Percentiles rank a stretch among this genome's conserved stretches.
These are phyloP conservation scores for Saxicola maurus DNA, from an alignment of 2,797 vertebrate species.

Conservation along the genomic window DNA sequence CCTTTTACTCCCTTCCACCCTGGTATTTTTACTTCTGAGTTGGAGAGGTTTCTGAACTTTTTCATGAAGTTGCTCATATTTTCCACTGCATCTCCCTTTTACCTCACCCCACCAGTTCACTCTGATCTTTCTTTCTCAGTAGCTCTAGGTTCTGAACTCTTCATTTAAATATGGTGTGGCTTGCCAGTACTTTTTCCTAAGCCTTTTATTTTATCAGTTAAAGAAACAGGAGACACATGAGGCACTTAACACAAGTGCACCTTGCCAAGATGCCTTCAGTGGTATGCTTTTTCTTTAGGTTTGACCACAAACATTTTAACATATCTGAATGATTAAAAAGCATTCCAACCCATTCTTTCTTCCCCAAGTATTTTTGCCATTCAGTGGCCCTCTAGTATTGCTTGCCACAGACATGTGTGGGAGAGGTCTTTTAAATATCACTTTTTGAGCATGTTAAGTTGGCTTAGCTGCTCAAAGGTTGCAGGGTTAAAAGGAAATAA, in stretches of 20 bases:
- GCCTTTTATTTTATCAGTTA: slow-evolving; percentile 29
- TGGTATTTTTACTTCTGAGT: background rate
- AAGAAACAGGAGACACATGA: background rate
- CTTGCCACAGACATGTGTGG: background rate
- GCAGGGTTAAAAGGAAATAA: background rate
- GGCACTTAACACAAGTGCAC: background rate
- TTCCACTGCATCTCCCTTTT: slow-evolving; percentile 15
- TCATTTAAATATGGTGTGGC: slow-evolving; percentile 3
- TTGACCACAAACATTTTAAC: background rate
- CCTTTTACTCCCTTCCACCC: background rate
- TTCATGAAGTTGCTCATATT: background rate
- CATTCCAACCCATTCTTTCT: background rate
- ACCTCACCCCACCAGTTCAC: background rate
- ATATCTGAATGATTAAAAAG: background rate
- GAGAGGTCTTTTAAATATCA: background rate
- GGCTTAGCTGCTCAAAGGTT: background rate
- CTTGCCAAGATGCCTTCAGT: slow-evolving; percentile 1
- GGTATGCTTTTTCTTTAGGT: background rate
- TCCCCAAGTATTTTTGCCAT: background rate
- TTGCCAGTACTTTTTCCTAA: slow-evolving; percentile 10
- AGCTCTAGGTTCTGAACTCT: slow-evolving; percentile 1
- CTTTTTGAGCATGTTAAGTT: background rate
- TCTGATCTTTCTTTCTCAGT: slow-evolving; percentile 9
- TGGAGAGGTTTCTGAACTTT: background rate
- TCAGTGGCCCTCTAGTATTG: background rate